Percentiles rank a stretch among this genome's conserved stretches.
Evolutionary conservation across 2,113 vertebrate genomes (phyloP).

Genomic region (Malurus alboscapulatus): DNA sequence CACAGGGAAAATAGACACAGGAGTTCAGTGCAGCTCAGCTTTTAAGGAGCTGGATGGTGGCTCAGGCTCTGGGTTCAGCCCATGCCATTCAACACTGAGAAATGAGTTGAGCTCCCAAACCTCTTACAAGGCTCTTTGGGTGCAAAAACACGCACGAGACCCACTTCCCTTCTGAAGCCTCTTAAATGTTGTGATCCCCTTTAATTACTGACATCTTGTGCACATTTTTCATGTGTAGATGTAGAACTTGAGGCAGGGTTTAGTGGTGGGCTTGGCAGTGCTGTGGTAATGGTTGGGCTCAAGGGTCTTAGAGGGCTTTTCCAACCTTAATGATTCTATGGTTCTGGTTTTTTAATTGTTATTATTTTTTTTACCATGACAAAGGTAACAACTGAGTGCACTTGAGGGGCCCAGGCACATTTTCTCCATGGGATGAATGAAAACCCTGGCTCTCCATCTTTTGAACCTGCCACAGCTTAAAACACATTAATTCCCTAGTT

Average conservation of each 20-base stretch:
- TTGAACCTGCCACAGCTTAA: background rate
- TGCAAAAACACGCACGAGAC: background rate
- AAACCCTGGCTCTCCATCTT: background rate
- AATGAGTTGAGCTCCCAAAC: background rate
- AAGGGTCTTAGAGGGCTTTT: background rate
- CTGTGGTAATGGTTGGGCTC: background rate
- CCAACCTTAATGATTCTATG: background rate
- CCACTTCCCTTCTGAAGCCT: background rate
- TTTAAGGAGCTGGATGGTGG: background rate
- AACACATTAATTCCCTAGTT: background rate
- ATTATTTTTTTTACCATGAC: background rate
- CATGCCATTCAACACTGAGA: background rate
- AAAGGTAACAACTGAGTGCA: background rate
- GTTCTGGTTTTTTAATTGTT: background rate
- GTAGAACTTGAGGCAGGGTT: background rate
- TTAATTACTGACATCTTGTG: background rate
- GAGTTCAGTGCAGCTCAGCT: background rate
- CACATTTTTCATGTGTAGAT: background rate
- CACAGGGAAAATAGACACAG: background rate
- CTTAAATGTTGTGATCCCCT: background rate
- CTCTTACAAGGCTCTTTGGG: background rate
- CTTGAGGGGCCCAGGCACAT: background rate
- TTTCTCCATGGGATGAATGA: background rate
- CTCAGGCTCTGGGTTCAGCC: background rate
- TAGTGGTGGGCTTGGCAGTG: background rate